Conservation (phyloP, 2,888 invertebrate species). For the Clistopyga incitator region DNA sequence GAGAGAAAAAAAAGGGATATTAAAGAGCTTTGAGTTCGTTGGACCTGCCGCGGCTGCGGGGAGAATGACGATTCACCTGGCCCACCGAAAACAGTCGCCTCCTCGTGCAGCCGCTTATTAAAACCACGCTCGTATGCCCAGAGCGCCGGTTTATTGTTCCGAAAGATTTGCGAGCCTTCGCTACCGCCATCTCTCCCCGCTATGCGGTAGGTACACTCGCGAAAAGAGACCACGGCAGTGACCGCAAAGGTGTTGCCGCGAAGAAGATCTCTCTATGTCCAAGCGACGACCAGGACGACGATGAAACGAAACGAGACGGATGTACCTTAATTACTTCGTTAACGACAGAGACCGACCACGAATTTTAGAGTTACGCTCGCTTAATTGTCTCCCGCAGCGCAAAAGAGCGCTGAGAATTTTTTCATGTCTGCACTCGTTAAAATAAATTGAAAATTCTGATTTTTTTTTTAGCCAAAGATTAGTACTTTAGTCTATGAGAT, state of each 20-base stretch:
- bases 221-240: neutral
- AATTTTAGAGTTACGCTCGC: neutral
- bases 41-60: constrained; percentile 23
- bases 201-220: constrained; percentile 62
- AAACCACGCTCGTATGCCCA: constrained; percentile 55
- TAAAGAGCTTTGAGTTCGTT: constrained; percentile 28
- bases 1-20: neutral
- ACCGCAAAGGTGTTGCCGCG: constrained; percentile 52
- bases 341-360: constrained; percentile 29
- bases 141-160: constrained; percentile 63
- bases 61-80: constrained; percentile 12
- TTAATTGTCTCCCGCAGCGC: neutral
- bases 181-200: constrained; percentile 38
- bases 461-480: too few species aligned
- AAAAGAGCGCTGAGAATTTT: neutral
- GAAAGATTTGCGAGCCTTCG: constrained; percentile 63
- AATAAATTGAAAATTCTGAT: too few species aligned
- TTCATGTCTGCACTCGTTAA: neutral
- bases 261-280: constrained; percentile 24
- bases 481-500: too few species aligned
- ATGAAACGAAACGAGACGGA: constrained; percentile 15
- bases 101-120: constrained; percentile 50
- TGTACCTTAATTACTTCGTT: constrained; percentile 61
- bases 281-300: neutral
- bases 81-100: constrained; percentile 32